Evolutionary conservation across 2,797 vertebrate species (phyloP), one percentile per base, ranked within the genome.

Genomic region (Myiotriccus ornatus): DNA sequence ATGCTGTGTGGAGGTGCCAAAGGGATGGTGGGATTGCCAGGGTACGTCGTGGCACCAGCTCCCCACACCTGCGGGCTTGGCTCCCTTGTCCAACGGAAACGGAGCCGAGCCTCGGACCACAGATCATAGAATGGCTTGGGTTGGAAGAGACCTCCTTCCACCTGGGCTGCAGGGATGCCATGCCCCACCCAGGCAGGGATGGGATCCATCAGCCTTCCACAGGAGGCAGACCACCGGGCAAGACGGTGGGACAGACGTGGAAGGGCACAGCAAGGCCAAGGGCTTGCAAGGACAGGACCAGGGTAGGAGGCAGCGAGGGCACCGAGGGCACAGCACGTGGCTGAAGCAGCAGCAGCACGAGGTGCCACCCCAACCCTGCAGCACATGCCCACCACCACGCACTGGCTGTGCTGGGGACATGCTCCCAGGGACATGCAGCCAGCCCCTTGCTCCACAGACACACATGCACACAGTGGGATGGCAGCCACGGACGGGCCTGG

Each of bases 51-150:
- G 30, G 63, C 57, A 43, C 53, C 1, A 0, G 53, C 32, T 70
- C 46, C 56, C 44, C 47, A 35, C 0, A 0, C 41, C 82, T 8
- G 34, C 35, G 9, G 44, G 21, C 32, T 60, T 5, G 3, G 77
- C 60, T 62, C 23, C 43, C 47, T 34, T 1, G 7, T 9, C 19
- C 1, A 2, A 49, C 0, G 0, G 47, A 32, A 39, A 69, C 0
- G 0, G 30, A 74, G 62, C 55, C 47, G 9, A 64, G n/a, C 16
- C 41, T 2, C 1, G 18, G 46, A 25, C 5, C 57, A 16, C 30
- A 27, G 59, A 14, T 10, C 59, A 14, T 7, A 5, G 25, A 18
- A 17, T 0, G 9, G 21, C 4, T 43, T 17, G 73, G 25, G 18
- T 1, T 59, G 80, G 74, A 32, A 21, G 46, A 41, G 46, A 14